Evolutionary conservation across 2,888 invertebrate genomes (phyloP), one percentile per base, ranked within the genome.

Genomic region (Limnephilus lunatus): DNA sequence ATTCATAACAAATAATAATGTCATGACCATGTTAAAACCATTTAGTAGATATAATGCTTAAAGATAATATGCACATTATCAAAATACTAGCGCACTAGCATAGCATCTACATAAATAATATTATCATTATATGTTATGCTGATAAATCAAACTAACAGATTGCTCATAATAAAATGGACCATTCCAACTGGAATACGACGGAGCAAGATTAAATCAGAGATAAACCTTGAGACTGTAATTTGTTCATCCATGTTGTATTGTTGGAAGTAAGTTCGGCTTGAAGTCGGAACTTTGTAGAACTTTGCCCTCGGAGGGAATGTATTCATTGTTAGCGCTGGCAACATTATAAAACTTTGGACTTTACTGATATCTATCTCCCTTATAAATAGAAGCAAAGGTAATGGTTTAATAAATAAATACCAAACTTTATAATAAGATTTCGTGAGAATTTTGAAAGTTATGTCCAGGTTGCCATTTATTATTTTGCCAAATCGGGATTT

Each of bases 171-270:
- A 68, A 68, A 68, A 68, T 68, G 68, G n/a, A 68, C 68, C 68
- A 68, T 68, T 68, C 68, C 25, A 68, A n/a, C 68, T 9, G 68
- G 68, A 68, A 25, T 68, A 68, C 7, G 25, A 68, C 68, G 25
- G 9, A 68, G 68, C 25, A 68, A 68, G 68, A 68, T 68, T 68
- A 68, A 68, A 68, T 68, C 68, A 25, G 25, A 68, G 25, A n/a
- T 25, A 68, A 68, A 68, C 68, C 68, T 68, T 68, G 68, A 68
- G 68, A 68, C 7, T 68, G 68, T 68, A 68, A 68, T 68, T 68
- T 68, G 68, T 68, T 68, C 68, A 68, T 68, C 68, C 68, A 68
- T 68, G 68, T 68, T 68, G 68, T 68, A n/a, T 68, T 68, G 68
- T 68, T 68, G 68, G 68, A 68, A 68, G 68, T 68, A 68, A 68